Conservation (phyloP, 2,888 invertebrate species). For the Flexamia atlantica region DNA sequence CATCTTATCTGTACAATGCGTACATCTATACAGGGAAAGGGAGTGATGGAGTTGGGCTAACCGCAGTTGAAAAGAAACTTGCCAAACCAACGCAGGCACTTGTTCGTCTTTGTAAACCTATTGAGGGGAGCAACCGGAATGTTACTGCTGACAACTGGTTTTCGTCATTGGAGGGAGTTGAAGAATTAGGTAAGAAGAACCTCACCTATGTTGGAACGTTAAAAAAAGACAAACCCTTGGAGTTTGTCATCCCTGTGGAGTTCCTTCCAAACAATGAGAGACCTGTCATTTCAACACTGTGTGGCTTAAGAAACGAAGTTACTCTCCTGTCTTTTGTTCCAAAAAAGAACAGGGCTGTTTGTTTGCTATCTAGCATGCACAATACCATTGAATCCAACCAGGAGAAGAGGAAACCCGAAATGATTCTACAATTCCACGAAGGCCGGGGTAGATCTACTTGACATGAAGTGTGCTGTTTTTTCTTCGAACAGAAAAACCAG, state of each 20-base stretch:
- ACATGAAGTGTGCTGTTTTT: conserved; percentile 65
- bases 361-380: conserved; percentile 66
- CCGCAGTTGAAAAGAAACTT: conserved; percentile 69
- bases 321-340: conserved; percentile 65
- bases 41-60: conserved; percentile 70
- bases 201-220: conserved; percentile 63
- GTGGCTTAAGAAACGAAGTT: conserved; percentile 61
- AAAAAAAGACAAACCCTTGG: conserved; percentile 64
- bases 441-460: conserved; percentile 65
- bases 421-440: conserved; percentile 65
- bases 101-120: conserved; percentile 69
- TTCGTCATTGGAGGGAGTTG: conserved; percentile 70
- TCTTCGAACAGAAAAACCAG: conserved; percentile 63
- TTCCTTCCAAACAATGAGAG: conserved; percentile 60
- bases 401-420: conserved; percentile 65
- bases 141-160: conserved; percentile 72
- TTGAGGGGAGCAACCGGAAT: conserved; percentile 71
- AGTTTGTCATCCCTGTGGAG: conserved; percentile 62
- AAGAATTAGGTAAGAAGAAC: conserved; percentile 61
- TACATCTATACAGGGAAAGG: conserved; percentile 51
- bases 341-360: conserved; percentile 65
- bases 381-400: conserved; percentile 54
- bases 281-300: conserved; percentile 49
- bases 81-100: conserved; percentile 71
- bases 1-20: conserved; percentile 31